Conservation (phyloP, 2,113 vertebrate genomes). For the Lasiurus borealis region DNA sequence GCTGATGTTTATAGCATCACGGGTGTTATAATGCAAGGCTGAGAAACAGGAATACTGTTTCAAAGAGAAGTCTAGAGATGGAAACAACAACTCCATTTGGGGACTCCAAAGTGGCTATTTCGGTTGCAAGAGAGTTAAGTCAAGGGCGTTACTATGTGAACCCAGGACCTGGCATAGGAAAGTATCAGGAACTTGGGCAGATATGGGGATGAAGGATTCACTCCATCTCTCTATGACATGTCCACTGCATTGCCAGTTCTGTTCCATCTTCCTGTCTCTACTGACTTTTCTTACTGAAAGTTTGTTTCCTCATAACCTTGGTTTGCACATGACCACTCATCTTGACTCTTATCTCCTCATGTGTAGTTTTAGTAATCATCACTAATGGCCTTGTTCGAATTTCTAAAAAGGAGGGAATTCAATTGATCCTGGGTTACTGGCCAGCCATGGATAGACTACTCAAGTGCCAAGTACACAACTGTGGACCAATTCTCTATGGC, state of each 20-base stretch:
- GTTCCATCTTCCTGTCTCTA: background rate
- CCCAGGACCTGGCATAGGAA: background rate
- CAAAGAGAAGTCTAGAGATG: background rate
- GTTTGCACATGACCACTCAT: background rate
- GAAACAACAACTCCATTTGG: background rate
- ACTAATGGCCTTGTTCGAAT: constrained; percentile 8
- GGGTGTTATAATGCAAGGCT: background rate
- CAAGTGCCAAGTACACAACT: background rate
- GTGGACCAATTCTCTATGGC: background rate
- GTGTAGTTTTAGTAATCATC: background rate
- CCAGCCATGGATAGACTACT: background rate
- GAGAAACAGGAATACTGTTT: background rate
- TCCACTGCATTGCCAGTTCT: background rate
- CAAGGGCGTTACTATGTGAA: background rate
- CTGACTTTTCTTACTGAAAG: background rate
- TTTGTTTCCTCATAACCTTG: constrained; percentile 13
- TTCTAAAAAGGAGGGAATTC: constrained; percentile 38
- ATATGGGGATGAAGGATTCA: background rate
- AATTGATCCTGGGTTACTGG: background rate
- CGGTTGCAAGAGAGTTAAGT: background rate
- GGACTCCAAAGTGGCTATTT: background rate
- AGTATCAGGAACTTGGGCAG: background rate
- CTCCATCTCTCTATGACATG: background rate
- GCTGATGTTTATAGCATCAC: background rate
- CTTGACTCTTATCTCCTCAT: background rate